Evolutionary conservation across 2,113 vertebrate genomes (phyloP), one percentile per base, ranked within the genome.

Genomic region (Catharus bicknelli): DNA sequence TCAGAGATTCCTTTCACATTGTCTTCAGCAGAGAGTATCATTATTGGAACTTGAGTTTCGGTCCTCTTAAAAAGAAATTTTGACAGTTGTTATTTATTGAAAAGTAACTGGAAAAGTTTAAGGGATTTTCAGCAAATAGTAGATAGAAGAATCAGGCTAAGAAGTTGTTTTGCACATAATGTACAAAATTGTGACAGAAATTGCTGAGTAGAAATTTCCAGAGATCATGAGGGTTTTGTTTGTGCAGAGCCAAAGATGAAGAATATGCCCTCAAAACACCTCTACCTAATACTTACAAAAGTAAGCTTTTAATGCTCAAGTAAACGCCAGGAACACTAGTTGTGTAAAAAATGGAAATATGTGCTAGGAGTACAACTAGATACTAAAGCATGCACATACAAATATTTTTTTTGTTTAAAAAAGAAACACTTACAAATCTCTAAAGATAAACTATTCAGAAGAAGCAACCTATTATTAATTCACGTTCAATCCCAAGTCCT

Each of bases 121-220:
- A 64, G 43, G n/a, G 34, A 57, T 53, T 82, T 85, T 79, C 23
- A 84, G 19, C 9, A 62, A 81, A 66, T 0, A 57, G 30, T 4
- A 72, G 14, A 67, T 8, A 67, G 26, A 90, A 18, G 2, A 25
- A 84, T 38, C 9, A 63, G 21, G 7, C 43, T 63, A 77, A 74
- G 32, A 66, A 81, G 30, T 26, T 89, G 42, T 57, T 89, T 69
- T 70, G 75, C 26, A 87, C 38, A 23, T n/a, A 79, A 23, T 82
- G 57, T 47, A 88, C 54, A 75, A 79, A 79, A 47, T 76, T 92
- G 61, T 22, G 69, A 45, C 4, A 92, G 50, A 77, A 93, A 85
- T 58, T 48, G 68, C 74, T 43, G 64, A 94, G 76, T 73, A 92
- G 26, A 87, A 89, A 50, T 30, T 63, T 89, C 77, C 68, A 94